Conservation (phyloP, 2,888 invertebrate genomes). For the Baccha elongata region DNA sequence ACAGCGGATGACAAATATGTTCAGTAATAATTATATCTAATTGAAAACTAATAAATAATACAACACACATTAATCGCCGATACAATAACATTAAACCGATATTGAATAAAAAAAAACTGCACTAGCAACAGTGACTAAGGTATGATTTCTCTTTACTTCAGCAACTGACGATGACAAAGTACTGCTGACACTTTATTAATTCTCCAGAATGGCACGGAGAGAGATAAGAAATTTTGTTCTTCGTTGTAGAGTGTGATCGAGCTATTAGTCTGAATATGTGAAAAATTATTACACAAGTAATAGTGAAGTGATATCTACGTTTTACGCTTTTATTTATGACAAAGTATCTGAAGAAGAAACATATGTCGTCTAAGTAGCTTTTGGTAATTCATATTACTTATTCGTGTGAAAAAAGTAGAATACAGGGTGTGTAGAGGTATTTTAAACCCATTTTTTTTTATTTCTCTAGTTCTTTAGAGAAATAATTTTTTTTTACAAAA, state of each 20-base stretch:
- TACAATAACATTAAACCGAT: not conserved
- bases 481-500: too few relatives aligned
- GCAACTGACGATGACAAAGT: not conserved
- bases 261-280: not conserved
- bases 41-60: conserved; percentile 42
- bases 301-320: not conserved
- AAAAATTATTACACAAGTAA: not conserved
- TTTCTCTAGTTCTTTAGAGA: too few relatives aligned
- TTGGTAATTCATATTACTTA: not conserved
- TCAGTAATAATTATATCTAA: not conserved
- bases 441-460: not conserved
- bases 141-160: not conserved
- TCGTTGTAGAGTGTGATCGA: conserved; percentile 4
- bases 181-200: not conserved
- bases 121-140: not conserved
- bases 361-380: not conserved
- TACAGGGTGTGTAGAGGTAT: not conserved
- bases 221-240: conserved; percentile 1
- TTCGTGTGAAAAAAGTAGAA: too few relatives aligned
- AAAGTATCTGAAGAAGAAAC: not conserved
- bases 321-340: not conserved
- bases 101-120: conserved; percentile 8
- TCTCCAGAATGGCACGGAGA: not conserved
- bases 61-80: conserved; percentile 11
- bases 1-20: conserved; percentile 9